Evolutionary conservation across 2,888 invertebrate species (phyloP), one percentile per base, ranked within the genome.

Genomic region (Mythimna impura): DNA sequence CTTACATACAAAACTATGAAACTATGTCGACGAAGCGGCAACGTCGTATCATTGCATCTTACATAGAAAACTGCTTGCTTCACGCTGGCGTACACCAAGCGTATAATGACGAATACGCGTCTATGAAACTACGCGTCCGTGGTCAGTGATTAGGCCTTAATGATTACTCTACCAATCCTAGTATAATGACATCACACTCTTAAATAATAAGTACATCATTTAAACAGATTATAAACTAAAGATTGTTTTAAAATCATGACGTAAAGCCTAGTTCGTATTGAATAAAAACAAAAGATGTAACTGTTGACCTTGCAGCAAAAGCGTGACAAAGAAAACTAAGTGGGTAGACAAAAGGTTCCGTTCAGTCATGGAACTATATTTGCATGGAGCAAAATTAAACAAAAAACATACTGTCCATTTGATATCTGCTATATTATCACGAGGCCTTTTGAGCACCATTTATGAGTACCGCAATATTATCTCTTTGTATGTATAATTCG

Each of bases 161-260:
- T 52, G 52, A 34, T 25, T 30, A 62, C 55, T 25, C 5, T 43
- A 12, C 17, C 25, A 57, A n/a, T n/a, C n/a, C 20, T 65, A 12
- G 5, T 25, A 14, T 6, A 0, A 50, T 78, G 78, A 62, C 57
- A 52, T 66, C 72, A 78, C 0, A 47, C 8, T 34, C 55, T 72
- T 58, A 17, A 43, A 57, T 62, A 66, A 60, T 76, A 79, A 60
- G 50, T 63, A 52, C 60, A 79, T 52, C 36, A 22, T 79, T 73
- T 36, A 50, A 50, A 78, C 17, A 50, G 17, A 43, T 3, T 52
- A 14, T 20, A 50, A 10, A 43, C 52, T 14, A 34, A 40, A 50
- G n/a, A 52, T 54, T 30, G 40, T 25, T 52, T n/a, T 12, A 47
- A 61, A 50, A 65, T 30, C 30, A 67, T 80, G 50, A 52, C 55